Conservation (phyloP, 2,797 vertebrate genomes). For the Sebastes cheni region DNA sequence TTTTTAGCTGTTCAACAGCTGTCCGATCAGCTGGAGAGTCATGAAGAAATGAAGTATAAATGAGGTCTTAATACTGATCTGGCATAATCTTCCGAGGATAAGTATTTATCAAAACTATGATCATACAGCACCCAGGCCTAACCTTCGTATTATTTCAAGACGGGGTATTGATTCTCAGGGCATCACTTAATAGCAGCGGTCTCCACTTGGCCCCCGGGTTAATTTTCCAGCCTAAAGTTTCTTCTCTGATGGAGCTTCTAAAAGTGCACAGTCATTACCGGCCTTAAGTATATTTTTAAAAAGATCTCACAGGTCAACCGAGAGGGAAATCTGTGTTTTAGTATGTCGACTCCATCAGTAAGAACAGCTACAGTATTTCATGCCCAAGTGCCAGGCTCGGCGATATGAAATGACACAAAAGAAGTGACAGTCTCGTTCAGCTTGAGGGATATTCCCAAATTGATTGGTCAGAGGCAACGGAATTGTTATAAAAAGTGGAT, state of each 20-base stretch:
- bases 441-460: slow-evolving; percentile 34
- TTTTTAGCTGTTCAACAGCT: not conserved
- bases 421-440: not conserved
- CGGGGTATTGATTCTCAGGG: slow-evolving; percentile 23
- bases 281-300: not conserved
- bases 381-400: not conserved
- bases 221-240: slow-evolving; percentile 21
- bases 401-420: slow-evolving; percentile 17
- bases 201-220: not conserved
- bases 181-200: slow-evolving; percentile 10
- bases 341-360: not conserved
- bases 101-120: not conserved
- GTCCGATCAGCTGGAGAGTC: not conserved
- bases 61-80: not conserved
- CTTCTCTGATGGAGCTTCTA: slow-evolving; percentile 24
- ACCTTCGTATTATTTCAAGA: slow-evolving; percentile 23
- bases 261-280: slow-evolving; percentile 2
- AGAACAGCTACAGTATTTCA: not conserved
- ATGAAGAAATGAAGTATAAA: not conserved
- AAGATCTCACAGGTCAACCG: not conserved
- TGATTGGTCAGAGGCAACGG: slow-evolving; percentile 39
- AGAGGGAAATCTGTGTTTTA: not conserved
- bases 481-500: slow-evolving; percentile 30
- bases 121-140: not conserved
- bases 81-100: slow-evolving; percentile 3